Base-by-base conservation (phyloP, 2,888 invertebrate genomes). In the Trichacis sp. region DNA sequence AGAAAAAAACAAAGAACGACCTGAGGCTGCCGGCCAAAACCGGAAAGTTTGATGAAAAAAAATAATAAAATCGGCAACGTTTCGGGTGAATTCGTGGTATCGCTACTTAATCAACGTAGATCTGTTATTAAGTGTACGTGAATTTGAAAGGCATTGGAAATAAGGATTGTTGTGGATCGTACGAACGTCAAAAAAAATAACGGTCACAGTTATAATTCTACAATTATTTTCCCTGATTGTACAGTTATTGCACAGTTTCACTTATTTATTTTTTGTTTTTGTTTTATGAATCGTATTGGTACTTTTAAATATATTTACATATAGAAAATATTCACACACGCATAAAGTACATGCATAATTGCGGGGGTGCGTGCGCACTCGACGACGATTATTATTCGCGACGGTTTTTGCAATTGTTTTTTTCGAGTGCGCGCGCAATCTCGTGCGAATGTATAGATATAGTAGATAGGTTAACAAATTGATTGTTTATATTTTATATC, bases 391-490 rank as follows among this genome's bases (percentile, higher is more conserved):
- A n/a, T n/a, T n/a, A n/a, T n/a, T n/a, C n/a, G n/a, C n/a, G n/a
- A n/a, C n/a, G n/a, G n/a, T n/a, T n/a, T n/a, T n/a, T n/a, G n/a
- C n/a, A n/a, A n/a, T n/a, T n/a, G n/a, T n/a, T n/a, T n/a, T n/a
- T n/a, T 3, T 8, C 24, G 24, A 24, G 24, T 78, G 80, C 81
- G 81, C 79, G 80, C 79, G 80, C 78, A 78, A 79, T 79, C 79
- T 80, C 75, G 71, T 76, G 79, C 77, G 80, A 76, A 80, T 83
- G 81, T 83, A 82, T 77, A 72, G 60, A 82, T 83, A 82, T 82
- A 82, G 78, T 82, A 83, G 82, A 77, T 83, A 83, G 83, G 80
- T 79, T 80, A 82, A 82, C 78, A 81, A 83, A 83, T 82, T 81
- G 78, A 82, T 81, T 81, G 77, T 82, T 82, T 81, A 80, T 80